Base-by-base conservation (phyloP, 2,113 vertebrate genomes). In the human (Homo sapiens) region DNA sequence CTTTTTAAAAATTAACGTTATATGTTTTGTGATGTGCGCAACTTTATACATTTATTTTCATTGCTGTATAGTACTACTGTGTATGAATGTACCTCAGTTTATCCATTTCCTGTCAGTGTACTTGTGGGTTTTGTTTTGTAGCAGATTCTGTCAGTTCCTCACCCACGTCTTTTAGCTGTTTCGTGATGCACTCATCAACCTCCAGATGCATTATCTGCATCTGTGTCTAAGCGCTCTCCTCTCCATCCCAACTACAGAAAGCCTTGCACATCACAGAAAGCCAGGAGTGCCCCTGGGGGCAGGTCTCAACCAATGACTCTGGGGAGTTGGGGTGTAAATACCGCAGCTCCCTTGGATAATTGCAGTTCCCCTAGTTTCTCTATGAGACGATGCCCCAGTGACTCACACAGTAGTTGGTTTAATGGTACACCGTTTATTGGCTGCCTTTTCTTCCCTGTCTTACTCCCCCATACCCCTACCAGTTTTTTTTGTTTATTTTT, bases 241-340 rank as follows among this genome's bases (percentile, higher is more conserved):
- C 18, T 50, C 14, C 14, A 20, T 8, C 12, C 20, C 3, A 2
- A 14, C 7, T 66, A 22, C 40, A 45, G 66, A 45, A 76, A 83
- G 18, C 27, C 4, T 0, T 5, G 27, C 4, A 5, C 2, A 40
- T 68, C 18, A 1, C 8, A 8, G 4, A 35, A 16, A 43, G 30
- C 38, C 22, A 8, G 48, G 45, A 1, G 7, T 17, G 16, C 1
- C 48, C 35, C 0, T 40, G 40, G 32, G 22, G 55, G 13, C 64
- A 16, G 45, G n/a, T 66, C 43, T 59, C 13, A 35, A 9, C 20
- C 38, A 8, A 0, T 3, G 43, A 35, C 32, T 95, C 50, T 40
- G 45, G 55, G 70, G 43, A 70, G 7, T 8, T 32, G 50, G 40
- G 45, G 4, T 52, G 2, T 17, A 27, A 81, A 73, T 55, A 48